Evolutionary conservation across 2,113 vertebrate genomes (phyloP), one percentile per base, ranked within the genome.

Genomic region (Murina feae): DNA sequence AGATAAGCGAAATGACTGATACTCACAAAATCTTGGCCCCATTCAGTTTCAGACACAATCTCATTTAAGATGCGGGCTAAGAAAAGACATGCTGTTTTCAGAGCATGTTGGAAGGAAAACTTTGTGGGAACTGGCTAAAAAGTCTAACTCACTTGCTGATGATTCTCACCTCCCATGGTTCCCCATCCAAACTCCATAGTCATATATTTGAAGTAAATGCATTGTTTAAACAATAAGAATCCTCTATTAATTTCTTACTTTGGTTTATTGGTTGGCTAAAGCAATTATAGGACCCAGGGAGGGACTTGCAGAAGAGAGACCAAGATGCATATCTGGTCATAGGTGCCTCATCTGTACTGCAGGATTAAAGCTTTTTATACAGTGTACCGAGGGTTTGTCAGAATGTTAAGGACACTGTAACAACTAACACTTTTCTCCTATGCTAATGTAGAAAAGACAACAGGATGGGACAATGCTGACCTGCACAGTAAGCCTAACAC

Each of bases 141-240:
- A 91, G 75, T 23, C 55, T 11, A n/a, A 2, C 37, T 4, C 14
- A 2, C 9, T 49, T 53, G 80, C 25, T 2, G 7, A 42, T 51
- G 53, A n/a, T 23, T 28, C 0, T 0, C 0, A 9, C 68, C n/a
- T 63, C 78, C 66, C 88, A 10, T 37, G 96, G 72, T 13, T 39
- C 39, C 74, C 63, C 14, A 11, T n/a, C 71, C 85, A 37, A 6
- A 11, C 18, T 44, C 81, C 53, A 20, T 95, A 44, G 75, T 90
- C 88, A 66, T 90, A 74, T 82, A 86, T 92, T 95, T 91, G 90
- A 90, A 95, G 93, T 72, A 93, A 95, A 95, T 93, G 94, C 88
- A 92, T 97, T 95, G 92, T 95, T 97, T 93, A 96, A 95, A 95
- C 95, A 95, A 96, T 86, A 92, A 86, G 90, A 92, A 95, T 82